A percentile compares a stretch with the other conserved stretches of the same genome.
These are phyloP conservation scores for Neelides folsomi DNA, from an alignment of 2,888 invertebrate species.

Conservation along the genomic window DNA sequence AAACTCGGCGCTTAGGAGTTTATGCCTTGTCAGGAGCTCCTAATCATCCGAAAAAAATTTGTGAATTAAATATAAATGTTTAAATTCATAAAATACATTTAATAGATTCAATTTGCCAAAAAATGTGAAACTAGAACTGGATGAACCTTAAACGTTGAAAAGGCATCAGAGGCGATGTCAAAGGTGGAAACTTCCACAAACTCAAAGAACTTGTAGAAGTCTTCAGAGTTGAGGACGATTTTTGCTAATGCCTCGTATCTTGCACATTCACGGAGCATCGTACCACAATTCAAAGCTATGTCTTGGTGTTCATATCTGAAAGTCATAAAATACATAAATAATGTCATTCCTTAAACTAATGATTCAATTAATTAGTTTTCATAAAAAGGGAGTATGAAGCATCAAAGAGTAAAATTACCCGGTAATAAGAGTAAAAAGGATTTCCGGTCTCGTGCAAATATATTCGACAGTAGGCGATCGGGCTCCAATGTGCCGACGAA, in stretches of 20 bases:
- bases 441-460: conserved; percentile 94
- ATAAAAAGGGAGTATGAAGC: too few relatives aligned
- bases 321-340: conserved; percentile 28
- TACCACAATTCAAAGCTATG: conserved; percentile 96
- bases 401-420: conserved; percentile 56
- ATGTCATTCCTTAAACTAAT: conserved; percentile 5
- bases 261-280: conserved; percentile 96
- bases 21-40: conserved; percentile 87
- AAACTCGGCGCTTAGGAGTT: conserved; percentile 93
- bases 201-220: conserved; percentile 99
- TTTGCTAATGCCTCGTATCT: conserved; percentile 96
- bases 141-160: conserved; percentile 97
- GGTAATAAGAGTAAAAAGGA: conserved; percentile 88
- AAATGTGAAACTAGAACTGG: not conserved
- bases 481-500: conserved; percentile 95
- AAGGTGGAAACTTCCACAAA: conserved; percentile 99
- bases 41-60: too few relatives aligned
- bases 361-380: conserved; percentile 11
- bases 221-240: conserved; percentile 92
- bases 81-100: too few relatives aligned
- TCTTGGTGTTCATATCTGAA: conserved; percentile 93
- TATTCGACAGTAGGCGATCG: conserved; percentile 97
- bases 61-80: too few relatives aligned
- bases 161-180: conserved; percentile 99
- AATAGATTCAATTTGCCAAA: not conserved